A percentile compares a stretch with the other conserved stretches of the same genome.
Conservation (phyloP, 2,888 invertebrate species). For the Andrena flavipes region DNA sequence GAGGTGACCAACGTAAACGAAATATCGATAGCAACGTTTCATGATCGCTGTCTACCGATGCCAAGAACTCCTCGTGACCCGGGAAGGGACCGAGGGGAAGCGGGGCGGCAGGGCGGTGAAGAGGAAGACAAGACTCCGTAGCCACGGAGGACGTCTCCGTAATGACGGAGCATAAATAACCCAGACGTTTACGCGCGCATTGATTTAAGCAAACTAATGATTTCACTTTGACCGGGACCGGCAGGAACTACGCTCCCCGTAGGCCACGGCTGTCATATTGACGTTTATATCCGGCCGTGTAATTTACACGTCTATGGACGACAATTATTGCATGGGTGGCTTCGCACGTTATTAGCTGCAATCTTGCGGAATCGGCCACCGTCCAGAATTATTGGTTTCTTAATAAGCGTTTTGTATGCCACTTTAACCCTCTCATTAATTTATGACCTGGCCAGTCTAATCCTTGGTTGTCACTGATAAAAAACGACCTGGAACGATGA, state of each 20-base stretch:
- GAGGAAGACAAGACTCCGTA: constrained; percentile 65
- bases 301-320: constrained; percentile 84
- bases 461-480: constrained; percentile 29
- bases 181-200: constrained; percentile 85
- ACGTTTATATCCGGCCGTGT: constrained; percentile 83
- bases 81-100: constrained; percentile 55
- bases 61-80: constrained; percentile 36
- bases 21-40: background rate
- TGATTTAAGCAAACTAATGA: constrained; percentile 85
- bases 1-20: background rate
- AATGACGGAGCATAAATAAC: constrained; percentile 85
- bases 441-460: constrained; percentile 24
- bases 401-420: constrained; percentile 53
- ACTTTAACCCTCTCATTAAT: constrained; percentile 25
- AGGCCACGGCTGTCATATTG: constrained; percentile 81
- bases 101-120: constrained; percentile 40
- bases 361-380: constrained; percentile 48
- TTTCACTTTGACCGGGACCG: constrained; percentile 83
- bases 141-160: constrained; percentile 82
- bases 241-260: constrained; percentile 52
- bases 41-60: constrained; percentile 23
- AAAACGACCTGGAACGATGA: constrained; percentile 13
- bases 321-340: constrained; percentile 78
- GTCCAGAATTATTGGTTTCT: constrained; percentile 53
- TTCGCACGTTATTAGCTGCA: constrained; percentile 66